Evolutionary conservation across 2,797 vertebrate species (phyloP), one percentile per base, ranked within the genome.

Genomic region (Vipera ursinii): DNA sequence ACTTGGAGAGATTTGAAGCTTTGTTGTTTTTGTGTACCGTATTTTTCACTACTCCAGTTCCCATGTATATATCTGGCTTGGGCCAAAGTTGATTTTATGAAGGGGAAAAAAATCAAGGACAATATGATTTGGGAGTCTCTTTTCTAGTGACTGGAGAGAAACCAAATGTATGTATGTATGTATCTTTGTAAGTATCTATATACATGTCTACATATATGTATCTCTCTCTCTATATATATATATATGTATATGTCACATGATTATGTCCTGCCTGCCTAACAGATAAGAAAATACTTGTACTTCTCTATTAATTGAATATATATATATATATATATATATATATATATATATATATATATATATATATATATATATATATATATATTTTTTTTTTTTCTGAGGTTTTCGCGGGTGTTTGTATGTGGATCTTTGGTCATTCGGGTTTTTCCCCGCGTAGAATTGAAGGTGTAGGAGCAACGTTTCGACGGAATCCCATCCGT

Each of bases 301-400:
- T 0, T 44, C 24, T 55, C 51, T 91, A 59, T 13, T 8, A 13
- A 28, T 86, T 5, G 5, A 3, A 0, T 0, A 13, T n/a, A 86
- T 32, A 32, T 32, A 32, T 32, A 32, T 32, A 32, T 26, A 86
- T 26, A n/a, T 88, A 28, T 0, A 57, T 38, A 89, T 26, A 86
- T 26, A n/a, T 88, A 28, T 0, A 57, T 38, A 89, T 26, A 86
- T 26, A n/a, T 88, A 28, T 0, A 57, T 38, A 89, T 26, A 86
- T 26, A n/a, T 88, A 28, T 0, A 57, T 38, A 89, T 26, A 86
- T 26, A n/a, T 88, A 28, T 0, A 57, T 38, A 89, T n/a, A n/a
- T n/a, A n/a, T n/a, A n/a, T n/a, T n/a, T n/a, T n/a, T n/a, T n/a
- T n/a, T n/a, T n/a, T n/a, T n/a, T n/a, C n/a, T n/a, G n/a, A n/a